Base-by-base conservation (phyloP, 1,140 invertebrate species). In the Nasonia giraulti region DNA sequence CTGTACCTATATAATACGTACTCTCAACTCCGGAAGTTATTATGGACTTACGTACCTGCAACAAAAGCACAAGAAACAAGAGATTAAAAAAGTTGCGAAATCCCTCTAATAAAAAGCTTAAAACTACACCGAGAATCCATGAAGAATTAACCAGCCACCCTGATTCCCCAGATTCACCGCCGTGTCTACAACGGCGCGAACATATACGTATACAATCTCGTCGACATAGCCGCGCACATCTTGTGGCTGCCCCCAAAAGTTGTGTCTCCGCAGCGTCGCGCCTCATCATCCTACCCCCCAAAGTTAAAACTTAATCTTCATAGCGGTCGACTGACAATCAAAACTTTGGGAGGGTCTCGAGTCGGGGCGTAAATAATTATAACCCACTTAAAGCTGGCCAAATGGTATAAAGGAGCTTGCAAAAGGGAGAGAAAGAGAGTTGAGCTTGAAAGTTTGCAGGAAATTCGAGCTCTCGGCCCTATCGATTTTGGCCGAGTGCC, bases 41-140 rank as follows among this genome's bases (percentile, higher is more conserved):
- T 75, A 75, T 31, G 44, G 66, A 79, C 44, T 84, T 91, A 91
- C 90, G 88, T 91, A 91, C 90, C 90, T 91, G 90, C 31, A 91
- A 91, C 89, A 90, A 71, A 89, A 87, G 89, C 81, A 87, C 82
- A 87, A 88, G 69, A 62, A 62, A n/a, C 55, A 20, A 6, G 55
- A 62, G 55, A 62, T 62, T 62, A 62, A 62, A 62, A 62, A 62
- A 50, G 12, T 50, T 50, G 47, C 20, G 4, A 7, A n/a, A 62
- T 7, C 14, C 6, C 4, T 20, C 55, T n/a, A 62, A 62, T 62
- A 62, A 62, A 62, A 62, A 7, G 55, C 20, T 62, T 62, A 62
- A 62, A n/a, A 62, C 14, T 7, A 62, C 7, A 20, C 6, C 6
- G 20, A 62, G 55, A 62, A 20, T 20, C 1, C 17, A 62, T 62